These are phyloP conservation scores for Scortum barcoo DNA, from an alignment of 2,113 vertebrate genomes.

Conservation along the genomic window DNA sequence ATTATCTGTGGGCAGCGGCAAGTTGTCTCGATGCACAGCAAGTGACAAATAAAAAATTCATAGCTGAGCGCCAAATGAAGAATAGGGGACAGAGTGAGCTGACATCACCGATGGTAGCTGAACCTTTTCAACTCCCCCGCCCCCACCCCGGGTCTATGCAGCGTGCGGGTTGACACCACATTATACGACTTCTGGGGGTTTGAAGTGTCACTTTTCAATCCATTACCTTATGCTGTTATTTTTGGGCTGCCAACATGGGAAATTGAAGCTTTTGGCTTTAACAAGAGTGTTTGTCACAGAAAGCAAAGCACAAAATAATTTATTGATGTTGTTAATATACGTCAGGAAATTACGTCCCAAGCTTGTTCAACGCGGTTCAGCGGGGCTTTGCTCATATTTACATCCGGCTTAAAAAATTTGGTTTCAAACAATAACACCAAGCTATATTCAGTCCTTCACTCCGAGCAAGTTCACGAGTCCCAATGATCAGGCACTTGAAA, in stretches of 20 bases:
- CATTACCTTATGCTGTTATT: slow-evolving; percentile 22
- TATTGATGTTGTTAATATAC: neutral
- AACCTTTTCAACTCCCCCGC: slow-evolving; percentile 11
- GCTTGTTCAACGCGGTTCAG: neutral
- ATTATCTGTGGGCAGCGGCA: no score
- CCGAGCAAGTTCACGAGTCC: neutral
- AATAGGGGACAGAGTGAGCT: neutral
- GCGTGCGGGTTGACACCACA: neutral
- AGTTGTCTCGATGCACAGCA: neutral
- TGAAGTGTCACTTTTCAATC: slow-evolving; percentile 37
- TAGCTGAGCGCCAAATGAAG: neutral
- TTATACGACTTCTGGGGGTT: slow-evolving; percentile 1
- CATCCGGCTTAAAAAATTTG: neutral
- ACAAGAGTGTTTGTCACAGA: slow-evolving; percentile 4
- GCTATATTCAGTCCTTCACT: neutral
- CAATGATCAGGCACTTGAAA: slow-evolving; percentile 1
- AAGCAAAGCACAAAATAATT: neutral
- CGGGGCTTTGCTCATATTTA: neutral
- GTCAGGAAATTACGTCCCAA: neutral
- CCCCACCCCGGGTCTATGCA: neutral
- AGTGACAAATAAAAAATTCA: neutral
- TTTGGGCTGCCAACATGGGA: neutral
- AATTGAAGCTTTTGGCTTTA: slow-evolving; percentile 11
- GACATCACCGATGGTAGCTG: slow-evolving; percentile 10
- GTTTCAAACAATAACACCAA: neutral